Percentiles rank a stretch among this genome's conserved stretches.
Conservation (phyloP, 2,797 vertebrate genomes). For the Myiothlypis coronata region DNA sequence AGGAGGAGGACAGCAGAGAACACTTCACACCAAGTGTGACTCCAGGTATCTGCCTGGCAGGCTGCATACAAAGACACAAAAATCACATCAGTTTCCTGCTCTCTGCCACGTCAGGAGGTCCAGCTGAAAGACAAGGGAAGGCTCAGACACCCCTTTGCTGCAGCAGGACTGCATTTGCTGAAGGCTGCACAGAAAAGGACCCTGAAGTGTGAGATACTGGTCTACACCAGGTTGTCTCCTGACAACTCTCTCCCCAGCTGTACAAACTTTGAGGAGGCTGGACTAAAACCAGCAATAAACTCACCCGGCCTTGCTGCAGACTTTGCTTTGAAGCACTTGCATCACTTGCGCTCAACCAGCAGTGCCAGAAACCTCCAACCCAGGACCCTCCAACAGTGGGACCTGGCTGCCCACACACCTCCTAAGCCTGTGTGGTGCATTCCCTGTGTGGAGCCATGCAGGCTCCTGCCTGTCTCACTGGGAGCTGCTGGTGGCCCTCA, state of each 20-base stretch:
- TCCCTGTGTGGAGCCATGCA: neutral
- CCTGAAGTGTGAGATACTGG: neutral
- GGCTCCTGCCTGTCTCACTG: neutral
- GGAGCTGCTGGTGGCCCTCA: neutral
- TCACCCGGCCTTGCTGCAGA: neutral
- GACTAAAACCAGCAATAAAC: neutral
- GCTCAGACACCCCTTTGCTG: neutral
- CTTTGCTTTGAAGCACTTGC: neutral
- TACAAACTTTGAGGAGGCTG: neutral
- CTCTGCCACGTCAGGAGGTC: neutral
- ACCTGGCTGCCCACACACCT: fast-evolving
- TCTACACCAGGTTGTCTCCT: neutral
- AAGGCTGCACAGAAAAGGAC: neutral
- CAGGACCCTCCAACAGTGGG: neutral
- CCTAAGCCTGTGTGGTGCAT: neutral
- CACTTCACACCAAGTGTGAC: neutral
- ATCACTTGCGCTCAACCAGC: neutral
- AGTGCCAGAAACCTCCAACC: neutral
- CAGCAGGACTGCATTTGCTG: neutral
- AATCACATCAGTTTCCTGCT: neutral
- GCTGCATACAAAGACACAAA: neutral
- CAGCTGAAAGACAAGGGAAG: neutral
- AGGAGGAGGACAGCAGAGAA: neutral
- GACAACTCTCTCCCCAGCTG: neutral
- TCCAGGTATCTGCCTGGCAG: neutral